These are phyloP conservation scores for Theonella swinhoei DNA, from an alignment of 37 sponge, comb jelly and placozoan species.

Conservation along the genomic window DNA sequence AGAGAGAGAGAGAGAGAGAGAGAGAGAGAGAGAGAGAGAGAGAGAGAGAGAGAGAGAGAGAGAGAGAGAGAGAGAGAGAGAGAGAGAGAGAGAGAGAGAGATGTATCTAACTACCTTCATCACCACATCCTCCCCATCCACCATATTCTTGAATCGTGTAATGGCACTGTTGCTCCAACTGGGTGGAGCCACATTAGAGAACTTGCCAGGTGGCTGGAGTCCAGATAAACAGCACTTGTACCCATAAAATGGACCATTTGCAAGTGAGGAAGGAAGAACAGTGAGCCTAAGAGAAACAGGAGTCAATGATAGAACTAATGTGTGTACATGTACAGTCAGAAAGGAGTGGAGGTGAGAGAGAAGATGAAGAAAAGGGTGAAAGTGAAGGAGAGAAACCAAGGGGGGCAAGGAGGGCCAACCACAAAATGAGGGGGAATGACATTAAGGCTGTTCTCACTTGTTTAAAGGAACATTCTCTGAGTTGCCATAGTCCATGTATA, in stretches of 20 bases:
- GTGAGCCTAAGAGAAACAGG: too few relatives aligned
- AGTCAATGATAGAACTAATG: too few relatives aligned
- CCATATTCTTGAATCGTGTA: not conserved
- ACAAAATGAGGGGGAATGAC: not conserved
- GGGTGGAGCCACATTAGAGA: not conserved
- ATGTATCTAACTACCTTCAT: too few relatives aligned
- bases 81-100: constrained; percentile 15
- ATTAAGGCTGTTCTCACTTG: not conserved
- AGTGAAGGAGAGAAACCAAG: constrained; percentile 23
- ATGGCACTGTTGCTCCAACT: not conserved
- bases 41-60: constrained; percentile 33
- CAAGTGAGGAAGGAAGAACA: not conserved
- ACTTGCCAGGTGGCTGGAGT: not conserved
- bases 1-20: not conserved
- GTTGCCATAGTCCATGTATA: constrained; percentile 56
- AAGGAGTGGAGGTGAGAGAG: not conserved
- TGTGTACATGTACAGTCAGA: too few relatives aligned
- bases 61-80: constrained; percentile 30
- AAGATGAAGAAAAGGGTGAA: constrained; percentile 6
- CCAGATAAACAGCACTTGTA: not conserved
- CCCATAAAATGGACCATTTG: not conserved
- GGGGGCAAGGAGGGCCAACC: not conserved
- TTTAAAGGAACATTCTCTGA: constrained; percentile 3
- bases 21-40: not conserved
- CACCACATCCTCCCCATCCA: not conserved